A percentile compares a stretch with the other conserved stretches of the same genome.
phyloP scores from a whole-genome alignment of 2,113 vertebrate species.

The Pygoscelis antarcticus region DNA sequence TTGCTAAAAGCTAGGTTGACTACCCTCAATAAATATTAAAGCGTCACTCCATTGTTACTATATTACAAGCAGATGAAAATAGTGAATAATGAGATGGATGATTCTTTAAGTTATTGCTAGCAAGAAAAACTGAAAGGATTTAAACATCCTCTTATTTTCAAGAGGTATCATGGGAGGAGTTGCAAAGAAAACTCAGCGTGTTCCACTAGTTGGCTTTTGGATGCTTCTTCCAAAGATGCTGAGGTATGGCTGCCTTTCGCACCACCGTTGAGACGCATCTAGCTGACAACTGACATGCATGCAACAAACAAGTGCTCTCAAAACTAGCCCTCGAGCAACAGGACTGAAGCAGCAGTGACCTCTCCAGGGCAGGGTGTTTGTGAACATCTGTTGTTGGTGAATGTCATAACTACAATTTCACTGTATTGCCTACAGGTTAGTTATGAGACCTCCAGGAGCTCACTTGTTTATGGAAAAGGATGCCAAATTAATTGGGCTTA shows the following conservation, averaged over 20 bases:
- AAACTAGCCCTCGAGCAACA: neutral
- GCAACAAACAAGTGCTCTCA: accelerated
- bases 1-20: neutral
- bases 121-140: neutral
- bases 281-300: accelerated
- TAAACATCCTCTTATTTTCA: neutral
- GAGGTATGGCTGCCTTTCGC: neutral
- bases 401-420: neutral
- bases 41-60: accelerated
- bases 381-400: neutral
- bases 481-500: neutral
- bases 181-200: accelerated
- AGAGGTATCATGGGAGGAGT: neutral
- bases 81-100: neutral
- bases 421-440: neutral
- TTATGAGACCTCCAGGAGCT: neutral
- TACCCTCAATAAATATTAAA: neutral
- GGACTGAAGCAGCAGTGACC: neutral
- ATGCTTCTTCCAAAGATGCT: neutral
- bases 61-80: neutral
- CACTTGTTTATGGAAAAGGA: neutral
- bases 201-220: neutral
- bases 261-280: accelerated
- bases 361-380: neutral
- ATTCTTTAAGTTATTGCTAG: neutral